phyloP scores from a whole-genome alignment of 2,113 vertebrate species.

The Ibidorhyncha struthersii region DNA sequence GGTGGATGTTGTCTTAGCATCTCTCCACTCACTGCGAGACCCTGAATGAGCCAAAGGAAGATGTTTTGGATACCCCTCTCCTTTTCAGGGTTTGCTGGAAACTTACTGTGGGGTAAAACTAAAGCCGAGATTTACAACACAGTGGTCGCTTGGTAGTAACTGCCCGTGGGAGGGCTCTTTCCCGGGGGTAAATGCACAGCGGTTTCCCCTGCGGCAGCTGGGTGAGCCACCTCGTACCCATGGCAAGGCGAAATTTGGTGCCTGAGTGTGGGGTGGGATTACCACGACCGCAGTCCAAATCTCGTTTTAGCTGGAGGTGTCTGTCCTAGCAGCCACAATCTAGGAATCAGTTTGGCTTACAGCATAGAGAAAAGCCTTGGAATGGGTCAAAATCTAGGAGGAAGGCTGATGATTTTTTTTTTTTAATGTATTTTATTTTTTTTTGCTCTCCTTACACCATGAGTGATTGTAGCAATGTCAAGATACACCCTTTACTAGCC shows the following conservation, averaged over 20 bases:
- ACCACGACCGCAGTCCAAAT: accelerated
- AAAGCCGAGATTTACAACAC: neutral
- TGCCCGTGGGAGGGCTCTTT: neutral
- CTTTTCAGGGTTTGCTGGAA: neutral
- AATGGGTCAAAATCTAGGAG: neutral
- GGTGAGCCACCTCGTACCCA: neutral
- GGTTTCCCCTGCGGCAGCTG: neutral
- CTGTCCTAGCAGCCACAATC: neutral
- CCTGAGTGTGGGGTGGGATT: neutral
- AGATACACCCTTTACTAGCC: conserved; percentile 50
- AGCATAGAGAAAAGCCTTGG: neutral
- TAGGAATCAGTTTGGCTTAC: neutral
- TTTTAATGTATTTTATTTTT: no score
- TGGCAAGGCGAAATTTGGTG: neutral
- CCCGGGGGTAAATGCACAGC: accelerated
- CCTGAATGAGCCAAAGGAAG: neutral
- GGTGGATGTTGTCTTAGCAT: neutral
- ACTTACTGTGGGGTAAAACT: neutral
- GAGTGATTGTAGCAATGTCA: neutral
- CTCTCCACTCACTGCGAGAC: no score
- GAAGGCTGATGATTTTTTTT: neutral
- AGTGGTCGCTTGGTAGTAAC: neutral
- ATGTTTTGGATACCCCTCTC: neutral
- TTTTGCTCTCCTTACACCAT: neutral
- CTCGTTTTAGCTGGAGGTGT: neutral